Conservation (phyloP, 2,113 vertebrate genomes). For the Thamnophis sirtalis region DNA sequence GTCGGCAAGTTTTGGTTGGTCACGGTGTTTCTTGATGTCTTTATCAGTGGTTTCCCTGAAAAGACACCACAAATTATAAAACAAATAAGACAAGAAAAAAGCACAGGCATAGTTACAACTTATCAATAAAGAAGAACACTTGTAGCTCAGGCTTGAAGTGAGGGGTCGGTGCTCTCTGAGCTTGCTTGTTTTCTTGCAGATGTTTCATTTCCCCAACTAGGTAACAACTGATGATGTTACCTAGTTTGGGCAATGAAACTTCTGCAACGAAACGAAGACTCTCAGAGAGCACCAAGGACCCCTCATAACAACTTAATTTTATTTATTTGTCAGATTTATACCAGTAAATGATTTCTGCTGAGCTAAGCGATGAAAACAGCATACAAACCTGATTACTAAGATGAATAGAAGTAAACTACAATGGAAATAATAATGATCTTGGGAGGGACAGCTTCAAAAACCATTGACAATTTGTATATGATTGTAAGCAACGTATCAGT, state of each 20-base stretch:
- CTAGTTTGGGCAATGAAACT: background rate
- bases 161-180: background rate
- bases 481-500: background rate
- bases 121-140: background rate
- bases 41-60: constrained; percentile 78
- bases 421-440: background rate
- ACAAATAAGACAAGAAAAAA: background rate
- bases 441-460: background rate
- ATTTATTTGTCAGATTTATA: background rate
- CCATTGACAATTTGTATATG: background rate
- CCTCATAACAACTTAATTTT: background rate
- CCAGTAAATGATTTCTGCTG: background rate
- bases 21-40: constrained; percentile 62
- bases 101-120: background rate
- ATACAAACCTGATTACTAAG: background rate
- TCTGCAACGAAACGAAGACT: background rate
- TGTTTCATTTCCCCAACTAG: too few species aligned
- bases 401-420: background rate
- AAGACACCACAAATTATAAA: constrained; percentile 29
- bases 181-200: background rate
- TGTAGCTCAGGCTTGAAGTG: background rate
- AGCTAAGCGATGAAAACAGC: background rate
- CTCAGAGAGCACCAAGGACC: background rate
- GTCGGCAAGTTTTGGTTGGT: constrained; percentile 64
- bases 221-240: background rate